These are phyloP conservation scores for Acleris laterana DNA, from an alignment of 2,888 invertebrate species.

Conservation along the genomic window DNA sequence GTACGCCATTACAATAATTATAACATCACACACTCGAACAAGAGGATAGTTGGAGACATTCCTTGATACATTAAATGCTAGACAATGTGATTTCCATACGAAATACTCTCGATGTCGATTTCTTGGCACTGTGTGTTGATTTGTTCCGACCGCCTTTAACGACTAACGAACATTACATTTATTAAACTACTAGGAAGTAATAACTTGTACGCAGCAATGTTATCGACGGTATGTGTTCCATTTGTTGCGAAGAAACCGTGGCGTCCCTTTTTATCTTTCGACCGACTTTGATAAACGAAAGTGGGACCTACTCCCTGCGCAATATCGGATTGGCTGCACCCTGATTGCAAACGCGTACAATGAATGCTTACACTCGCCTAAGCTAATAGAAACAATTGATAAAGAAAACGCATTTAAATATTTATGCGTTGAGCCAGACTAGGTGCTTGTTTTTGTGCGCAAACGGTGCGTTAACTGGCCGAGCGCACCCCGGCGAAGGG, in stretches of 20 bases:
- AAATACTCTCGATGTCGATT: no score
- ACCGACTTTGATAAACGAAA: slow-evolving; percentile 53
- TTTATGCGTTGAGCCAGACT: slow-evolving; percentile 18
- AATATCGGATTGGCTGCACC: slow-evolving; percentile 27
- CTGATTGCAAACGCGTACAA: slow-evolving; percentile 34
- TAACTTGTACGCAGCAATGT: slow-evolving; percentile 2
- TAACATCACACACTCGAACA: slow-evolving; percentile 58
- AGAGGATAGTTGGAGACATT: no score
- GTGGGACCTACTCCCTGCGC: slow-evolving; percentile 30
- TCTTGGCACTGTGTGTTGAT: no score
- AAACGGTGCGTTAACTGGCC: slow-evolving; percentile 9
- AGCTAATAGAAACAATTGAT: slow-evolving; percentile 37
- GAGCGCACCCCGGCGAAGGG: slow-evolving; percentile 4
- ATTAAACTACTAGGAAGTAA: slow-evolving; percentile 1
- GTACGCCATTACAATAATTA: slow-evolving; percentile 80
- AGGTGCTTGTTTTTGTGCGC: slow-evolving; percentile 17
- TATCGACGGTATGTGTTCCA: slow-evolving; percentile 20
- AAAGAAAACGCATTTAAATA: slow-evolving; percentile 33
- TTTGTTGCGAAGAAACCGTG: slow-evolving; percentile 24
- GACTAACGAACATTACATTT: no score
- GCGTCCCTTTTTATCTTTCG: slow-evolving; percentile 53
- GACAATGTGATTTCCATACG: no score
- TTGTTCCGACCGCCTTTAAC: no score
- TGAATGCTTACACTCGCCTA: slow-evolving; percentile 32
- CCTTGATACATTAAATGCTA: no score